Evolutionary conservation across 2,113 vertebrate genomes (phyloP).

Genomic region (Reinhardtius hippoglossoides): DNA sequence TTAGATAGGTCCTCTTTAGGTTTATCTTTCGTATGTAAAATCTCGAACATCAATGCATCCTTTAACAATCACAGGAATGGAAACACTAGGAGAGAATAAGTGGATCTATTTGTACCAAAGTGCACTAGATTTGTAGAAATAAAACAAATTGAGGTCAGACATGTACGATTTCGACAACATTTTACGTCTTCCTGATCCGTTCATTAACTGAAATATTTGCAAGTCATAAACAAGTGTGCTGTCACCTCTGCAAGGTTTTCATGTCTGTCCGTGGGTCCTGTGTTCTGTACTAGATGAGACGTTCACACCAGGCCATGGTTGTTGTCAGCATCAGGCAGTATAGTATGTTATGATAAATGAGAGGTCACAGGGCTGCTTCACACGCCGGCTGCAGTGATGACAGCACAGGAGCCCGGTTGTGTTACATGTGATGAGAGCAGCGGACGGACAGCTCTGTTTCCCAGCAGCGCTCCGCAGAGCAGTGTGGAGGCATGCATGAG

Average conservation of each 20-base stretch:
- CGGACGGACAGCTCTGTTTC: slow-evolving; percentile 50
- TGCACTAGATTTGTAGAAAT: too few relatives aligned
- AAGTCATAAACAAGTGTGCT: not conserved
- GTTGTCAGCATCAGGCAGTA: slow-evolving; percentile 5
- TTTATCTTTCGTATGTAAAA: too few relatives aligned
- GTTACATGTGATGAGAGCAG: slow-evolving; percentile 47
- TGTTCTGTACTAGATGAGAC: not conserved
- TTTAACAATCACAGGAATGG: too few relatives aligned
- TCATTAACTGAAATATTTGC: not conserved
- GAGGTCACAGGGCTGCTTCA: slow-evolving; percentile 43
- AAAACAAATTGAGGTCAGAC: too few relatives aligned
- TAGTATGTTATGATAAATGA: slow-evolving; percentile 20
- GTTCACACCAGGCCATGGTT: slow-evolving; percentile 3
- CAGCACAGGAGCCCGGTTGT: slow-evolving; percentile 52
- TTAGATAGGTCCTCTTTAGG: too few relatives aligned
- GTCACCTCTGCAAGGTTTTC: not conserved
- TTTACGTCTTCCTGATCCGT: not conserved
- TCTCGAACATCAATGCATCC: too few relatives aligned
- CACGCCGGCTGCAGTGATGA: slow-evolving; percentile 57
- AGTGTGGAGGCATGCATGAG: slow-evolving; percentile 62
- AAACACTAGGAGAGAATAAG: too few relatives aligned
- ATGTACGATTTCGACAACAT: not conserved
- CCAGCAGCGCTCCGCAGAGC: slow-evolving; percentile 35
- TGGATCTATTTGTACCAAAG: too few relatives aligned
- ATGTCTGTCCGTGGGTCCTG: not conserved